phyloP scores from a whole-genome alignment of 1,140 invertebrate genomes.

The Temnothorax nylanderi region DNA sequence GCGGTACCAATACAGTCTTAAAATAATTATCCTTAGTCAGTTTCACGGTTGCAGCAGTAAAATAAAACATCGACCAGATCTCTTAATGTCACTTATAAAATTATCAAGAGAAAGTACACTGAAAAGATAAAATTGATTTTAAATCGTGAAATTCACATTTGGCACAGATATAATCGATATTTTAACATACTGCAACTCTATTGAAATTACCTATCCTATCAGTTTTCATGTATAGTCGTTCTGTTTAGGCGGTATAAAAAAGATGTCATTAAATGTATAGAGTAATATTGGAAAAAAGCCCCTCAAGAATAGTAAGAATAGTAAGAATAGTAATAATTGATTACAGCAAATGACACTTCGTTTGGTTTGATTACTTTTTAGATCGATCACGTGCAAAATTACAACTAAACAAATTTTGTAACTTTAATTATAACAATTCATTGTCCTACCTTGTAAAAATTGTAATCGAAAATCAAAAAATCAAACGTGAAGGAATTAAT shows the following conservation, averaged over 20 bases:
- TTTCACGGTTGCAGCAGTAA: constrained; percentile 56
- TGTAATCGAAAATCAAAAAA: not conserved
- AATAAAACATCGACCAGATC: constrained; percentile 65
- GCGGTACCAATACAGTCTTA: constrained; percentile 76
- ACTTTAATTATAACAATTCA: constrained; percentile 39
- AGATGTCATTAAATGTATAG: constrained; percentile 63
- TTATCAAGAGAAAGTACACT: not conserved
- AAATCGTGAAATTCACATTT: constrained; percentile 74
- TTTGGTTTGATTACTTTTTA: constrained; percentile 78
- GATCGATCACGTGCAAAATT: constrained; percentile 57
- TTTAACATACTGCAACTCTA: constrained; percentile 77
- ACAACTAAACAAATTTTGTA: constrained; percentile 15
- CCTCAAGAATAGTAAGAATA: constrained; percentile 61
- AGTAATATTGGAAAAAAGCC: constrained; percentile 55
- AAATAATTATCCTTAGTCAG: constrained; percentile 66
- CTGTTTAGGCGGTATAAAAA: constrained; percentile 72
- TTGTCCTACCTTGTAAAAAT: not conserved
- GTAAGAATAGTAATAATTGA: constrained; percentile 18
- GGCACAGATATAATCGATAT: constrained; percentile 81
- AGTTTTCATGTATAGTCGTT: constrained; percentile 71
- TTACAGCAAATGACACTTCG: constrained; percentile 72
- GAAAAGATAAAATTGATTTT: constrained; percentile 10
- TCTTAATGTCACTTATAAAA: constrained; percentile 44
- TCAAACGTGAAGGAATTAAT: constrained; percentile 24
- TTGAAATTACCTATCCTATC: constrained; percentile 77